phyloP scores from a whole-genome alignment of 2,113 vertebrate genomes.

The Phycodurus eques region DNA sequence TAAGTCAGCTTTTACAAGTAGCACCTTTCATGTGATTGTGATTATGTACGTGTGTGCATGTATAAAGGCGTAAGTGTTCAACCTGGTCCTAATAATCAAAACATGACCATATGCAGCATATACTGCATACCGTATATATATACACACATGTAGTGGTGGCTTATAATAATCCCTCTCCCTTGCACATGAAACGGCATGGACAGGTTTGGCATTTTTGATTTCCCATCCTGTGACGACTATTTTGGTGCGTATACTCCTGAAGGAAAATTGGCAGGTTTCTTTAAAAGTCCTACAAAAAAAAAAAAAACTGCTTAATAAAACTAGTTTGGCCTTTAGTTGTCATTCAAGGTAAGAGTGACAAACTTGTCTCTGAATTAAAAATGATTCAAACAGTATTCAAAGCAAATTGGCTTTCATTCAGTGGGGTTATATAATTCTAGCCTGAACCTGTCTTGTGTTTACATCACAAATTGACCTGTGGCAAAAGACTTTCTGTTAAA shows the following conservation, averaged over 20 bases:
- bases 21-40: not conserved
- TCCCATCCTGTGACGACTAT: not conserved
- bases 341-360: not conserved
- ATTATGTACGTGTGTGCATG: not conserved
- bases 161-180: not conserved
- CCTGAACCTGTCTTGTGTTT: not conserved
- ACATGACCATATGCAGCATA: not conserved
- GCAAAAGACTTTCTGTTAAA: not conserved
- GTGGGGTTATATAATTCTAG: not conserved
- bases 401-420: not conserved
- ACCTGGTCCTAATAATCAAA: not conserved
- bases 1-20: conserved; percentile 2
- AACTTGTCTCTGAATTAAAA: not conserved
- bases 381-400: not conserved
- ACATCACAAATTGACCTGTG: not conserved
- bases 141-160: not conserved
- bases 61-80: not conserved
- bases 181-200: not conserved
- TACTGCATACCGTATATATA: not conserved
- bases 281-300: not conserved
- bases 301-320: not conserved
- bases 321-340: not conserved
- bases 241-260: not conserved
- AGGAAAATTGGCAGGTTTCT: not conserved
- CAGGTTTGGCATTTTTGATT: not conserved